Evolutionary conservation across 2,113 vertebrate species (phyloP).

Genomic region (Bos indicus): DNA sequence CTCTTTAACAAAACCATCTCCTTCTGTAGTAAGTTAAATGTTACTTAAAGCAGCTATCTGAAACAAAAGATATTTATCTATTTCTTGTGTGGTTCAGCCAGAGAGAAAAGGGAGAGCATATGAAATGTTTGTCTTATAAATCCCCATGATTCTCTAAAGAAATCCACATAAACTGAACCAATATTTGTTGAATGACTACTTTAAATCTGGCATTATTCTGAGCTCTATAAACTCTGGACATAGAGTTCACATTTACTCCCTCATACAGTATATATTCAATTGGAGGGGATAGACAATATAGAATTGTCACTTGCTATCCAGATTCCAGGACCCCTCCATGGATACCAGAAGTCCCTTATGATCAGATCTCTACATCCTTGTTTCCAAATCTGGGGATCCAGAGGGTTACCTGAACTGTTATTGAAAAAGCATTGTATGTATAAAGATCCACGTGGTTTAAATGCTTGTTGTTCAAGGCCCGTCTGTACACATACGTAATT

Average conservation of each 20-base stretch:
- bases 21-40: background rate
- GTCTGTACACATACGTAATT: fast-evolving
- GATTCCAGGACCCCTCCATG: background rate
- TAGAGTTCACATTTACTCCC: no score
- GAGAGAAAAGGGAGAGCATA: background rate
- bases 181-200: background rate
- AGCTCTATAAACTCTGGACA: background rate
- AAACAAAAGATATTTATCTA: background rate
- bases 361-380: background rate
- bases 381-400: background rate
- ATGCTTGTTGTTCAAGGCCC: background rate
- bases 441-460: background rate
- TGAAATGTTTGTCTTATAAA: background rate
- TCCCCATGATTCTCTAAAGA: background rate
- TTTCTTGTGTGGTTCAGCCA: background rate
- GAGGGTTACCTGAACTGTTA: background rate
- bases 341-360: background rate
- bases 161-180: background rate
- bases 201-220: background rate
- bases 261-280: background rate
- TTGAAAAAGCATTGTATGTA: no score
- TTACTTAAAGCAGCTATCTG: background rate
- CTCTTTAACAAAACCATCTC: background rate
- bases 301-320: background rate
- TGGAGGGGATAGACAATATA: background rate